A percentile compares a stretch with the other conserved stretches of the same genome.
phyloP scores from a whole-genome alignment of 1,140 invertebrate species.

The Sarcophaga peregrina region DNA sequence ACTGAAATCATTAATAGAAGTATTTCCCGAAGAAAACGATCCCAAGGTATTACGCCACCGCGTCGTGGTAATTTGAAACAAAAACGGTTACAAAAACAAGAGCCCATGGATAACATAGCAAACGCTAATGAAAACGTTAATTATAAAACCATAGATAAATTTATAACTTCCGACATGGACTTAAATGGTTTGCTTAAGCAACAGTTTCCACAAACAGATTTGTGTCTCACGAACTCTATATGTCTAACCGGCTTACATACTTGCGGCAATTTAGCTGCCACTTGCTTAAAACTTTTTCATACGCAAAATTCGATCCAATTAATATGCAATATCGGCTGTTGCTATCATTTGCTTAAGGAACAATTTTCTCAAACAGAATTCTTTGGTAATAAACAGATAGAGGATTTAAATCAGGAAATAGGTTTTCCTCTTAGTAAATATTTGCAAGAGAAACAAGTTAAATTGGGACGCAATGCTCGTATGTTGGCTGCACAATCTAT shows the following conservation, averaged over 20 bases:
- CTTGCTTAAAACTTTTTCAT: conserved; percentile 79
- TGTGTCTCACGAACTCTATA: conserved; percentile 59
- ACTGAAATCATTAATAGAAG: conserved; percentile 71
- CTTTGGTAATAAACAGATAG: conserved; percentile 55
- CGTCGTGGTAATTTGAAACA: conserved; percentile 50
- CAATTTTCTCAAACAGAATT: conserved; percentile 62
- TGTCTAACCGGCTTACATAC: conserved; percentile 85
- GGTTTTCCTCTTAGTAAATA: conserved; percentile 78
- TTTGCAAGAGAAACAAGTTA: conserved; percentile 69
- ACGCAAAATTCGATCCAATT: conserved; percentile 70
- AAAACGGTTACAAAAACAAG: conserved; percentile 41
- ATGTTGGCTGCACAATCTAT: conserved; percentile 86
- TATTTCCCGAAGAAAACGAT: conserved; percentile 75
- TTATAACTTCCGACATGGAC: conserved; percentile 68
- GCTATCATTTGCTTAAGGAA: conserved; percentile 88
- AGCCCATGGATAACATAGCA: not conserved
- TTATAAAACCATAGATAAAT: conserved; percentile 68
- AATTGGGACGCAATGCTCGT: conserved; percentile 80
- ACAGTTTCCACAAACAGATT: conserved; percentile 64
- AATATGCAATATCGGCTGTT: conserved; percentile 88
- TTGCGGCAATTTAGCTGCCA: conserved; percentile 85
- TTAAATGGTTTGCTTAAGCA: conserved; percentile 68
- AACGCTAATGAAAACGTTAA: not conserved
- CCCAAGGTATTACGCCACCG: conserved; percentile 54
- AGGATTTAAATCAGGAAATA: conserved; percentile 51